Evolutionary conservation across 2,888 invertebrate genomes (phyloP), one percentile per base, ranked within the genome.

Genomic region (Ommatoiulus sabulosus): DNA sequence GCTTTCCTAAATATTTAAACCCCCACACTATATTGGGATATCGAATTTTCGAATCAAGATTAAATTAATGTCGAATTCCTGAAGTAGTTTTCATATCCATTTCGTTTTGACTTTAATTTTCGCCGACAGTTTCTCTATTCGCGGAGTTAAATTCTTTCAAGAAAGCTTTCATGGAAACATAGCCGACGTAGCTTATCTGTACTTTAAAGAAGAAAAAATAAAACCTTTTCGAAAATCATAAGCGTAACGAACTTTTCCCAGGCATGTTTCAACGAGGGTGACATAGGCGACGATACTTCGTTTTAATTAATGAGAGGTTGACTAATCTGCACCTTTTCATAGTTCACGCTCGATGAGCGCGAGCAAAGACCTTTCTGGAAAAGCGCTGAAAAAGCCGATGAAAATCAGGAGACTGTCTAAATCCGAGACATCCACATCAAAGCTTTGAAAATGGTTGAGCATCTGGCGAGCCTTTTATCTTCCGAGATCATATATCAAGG

Each of bases 391-490:
- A 80, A 80, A 35, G 80, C 80, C 72, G 80, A 80, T 80, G 80
- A 80, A 80, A 80, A 80, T 80, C 80, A 80, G 80, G 80, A 80
- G 80, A 35, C 80, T 80, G 80, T 80, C 80, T 80, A 80, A 80
- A 80, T 80, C 80, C 80, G 12, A 80, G 80, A 80, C 80, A 80
- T 80, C 80, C 80, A 80, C 80, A 80, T 80, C 80, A 35, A 35
- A 80, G 80, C 80, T 80, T 80, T 80, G 80, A 80, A 80, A 80
- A 80, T 80, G 35, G 80, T 80, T 80, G 80, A 80, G 80, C 80
- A 80, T 80, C 80, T 80, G 80, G 80, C 80, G 86, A 86, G 48
- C 46, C 86, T 86, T 86, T 86, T 86, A 86, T 44, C 86, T 48
- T 46, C 24, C 7, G 48, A 86, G 46, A 86, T 86, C 86, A 86